These are phyloP conservation scores for Aporrectodea caliginosa DNA, from an alignment of 1,140 invertebrate species.

Conservation along the genomic window DNA sequence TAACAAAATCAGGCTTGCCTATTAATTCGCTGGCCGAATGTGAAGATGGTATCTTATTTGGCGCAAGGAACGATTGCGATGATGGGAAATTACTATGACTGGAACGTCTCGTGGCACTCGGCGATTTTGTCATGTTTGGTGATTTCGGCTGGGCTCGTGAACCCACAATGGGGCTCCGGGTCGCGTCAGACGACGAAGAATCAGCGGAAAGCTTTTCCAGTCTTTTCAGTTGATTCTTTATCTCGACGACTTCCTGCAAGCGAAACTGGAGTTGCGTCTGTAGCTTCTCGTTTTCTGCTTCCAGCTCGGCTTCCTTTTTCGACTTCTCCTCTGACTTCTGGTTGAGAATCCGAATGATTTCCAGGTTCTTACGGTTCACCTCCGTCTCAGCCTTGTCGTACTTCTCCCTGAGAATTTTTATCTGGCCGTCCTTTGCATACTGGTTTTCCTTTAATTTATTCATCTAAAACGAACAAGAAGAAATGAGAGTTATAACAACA, in stretches of 20 bases:
- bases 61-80: neutral
- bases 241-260: neutral
- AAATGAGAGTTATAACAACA: no score
- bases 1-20: neutral
- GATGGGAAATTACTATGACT: neutral
- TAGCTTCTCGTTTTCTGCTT: neutral
- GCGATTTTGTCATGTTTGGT: neutral
- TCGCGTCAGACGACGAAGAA: neutral
- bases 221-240: neutral
- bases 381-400: neutral
- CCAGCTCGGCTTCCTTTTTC: neutral
- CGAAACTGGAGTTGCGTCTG: neutral
- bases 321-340: neutral
- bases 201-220: neutral
- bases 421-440: neutral
- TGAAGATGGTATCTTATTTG: neutral
- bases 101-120: neutral
- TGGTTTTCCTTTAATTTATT: neutral
- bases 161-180: neutral
- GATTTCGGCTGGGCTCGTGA: neutral
- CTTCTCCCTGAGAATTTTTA: neutral
- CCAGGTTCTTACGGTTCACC: neutral
- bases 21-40: neutral
- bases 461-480: neutral
- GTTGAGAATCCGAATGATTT: neutral